phyloP scores from a whole-genome alignment of 2,888 invertebrate genomes.

The Leucania comma region DNA sequence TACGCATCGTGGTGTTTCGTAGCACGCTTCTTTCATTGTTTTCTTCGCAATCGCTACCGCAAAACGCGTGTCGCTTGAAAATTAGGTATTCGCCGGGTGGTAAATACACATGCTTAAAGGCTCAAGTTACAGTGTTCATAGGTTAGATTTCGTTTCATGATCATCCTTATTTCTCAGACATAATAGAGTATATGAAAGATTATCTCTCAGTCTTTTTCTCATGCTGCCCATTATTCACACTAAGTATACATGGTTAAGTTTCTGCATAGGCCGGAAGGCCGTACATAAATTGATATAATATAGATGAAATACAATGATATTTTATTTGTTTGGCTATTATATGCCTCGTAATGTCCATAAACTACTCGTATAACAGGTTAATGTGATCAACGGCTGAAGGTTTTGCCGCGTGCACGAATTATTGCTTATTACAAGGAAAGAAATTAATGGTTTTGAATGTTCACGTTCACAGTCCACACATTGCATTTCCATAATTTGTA shows the following conservation, averaged over 20 bases:
- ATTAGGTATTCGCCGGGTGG: not conserved
- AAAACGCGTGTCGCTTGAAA: not conserved
- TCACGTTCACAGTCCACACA: slow-evolving; percentile 73
- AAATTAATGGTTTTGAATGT: slow-evolving; percentile 42
- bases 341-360: slow-evolving; percentile 17
- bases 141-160: slow-evolving; percentile 1
- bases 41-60: not conserved
- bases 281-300: slow-evolving; percentile 40
- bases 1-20: not conserved
- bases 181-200: slow-evolving; percentile 5
- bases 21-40: not conserved
- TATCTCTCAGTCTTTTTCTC: slow-evolving; percentile 10
- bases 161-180: not conserved
- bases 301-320: slow-evolving; percentile 43
- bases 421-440: slow-evolving; percentile 35
- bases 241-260: slow-evolving; percentile 8
- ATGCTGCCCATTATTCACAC: not conserved
- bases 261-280: slow-evolving; percentile 20
- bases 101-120: not conserved
- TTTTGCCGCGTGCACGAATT: slow-evolving; percentile 29
- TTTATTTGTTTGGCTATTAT: slow-evolving; percentile 49
- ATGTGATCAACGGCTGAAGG: slow-evolving; percentile 43
- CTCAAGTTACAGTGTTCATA: not conserved
- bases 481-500: slow-evolving; percentile 70
- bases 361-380: slow-evolving; percentile 37